Evolutionary conservation across 2,797 vertebrate genomes (phyloP).

Genomic region (Tadarida brasiliensis): DNA sequence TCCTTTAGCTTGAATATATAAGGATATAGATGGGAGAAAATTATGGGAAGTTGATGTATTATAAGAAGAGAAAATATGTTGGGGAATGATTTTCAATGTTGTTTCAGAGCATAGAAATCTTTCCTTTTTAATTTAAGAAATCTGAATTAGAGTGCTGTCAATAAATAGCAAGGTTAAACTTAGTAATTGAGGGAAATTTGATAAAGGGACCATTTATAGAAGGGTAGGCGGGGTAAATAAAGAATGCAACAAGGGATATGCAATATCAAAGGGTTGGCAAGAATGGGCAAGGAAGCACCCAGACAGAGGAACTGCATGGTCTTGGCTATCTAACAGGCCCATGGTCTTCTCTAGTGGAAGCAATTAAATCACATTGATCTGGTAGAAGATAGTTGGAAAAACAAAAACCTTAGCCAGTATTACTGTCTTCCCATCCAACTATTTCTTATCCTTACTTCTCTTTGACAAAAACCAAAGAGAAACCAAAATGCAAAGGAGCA

Average conservation of each 20-base stretch:
- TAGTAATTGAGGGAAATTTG: not conserved
- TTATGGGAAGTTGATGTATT: not conserved
- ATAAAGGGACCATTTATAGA: constrained; percentile 31
- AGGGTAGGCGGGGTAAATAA: not conserved
- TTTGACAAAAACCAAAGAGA: not conserved
- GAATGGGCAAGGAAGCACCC: not conserved
- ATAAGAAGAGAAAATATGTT: constrained; percentile 21
- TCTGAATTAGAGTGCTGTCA: constrained; percentile 6
- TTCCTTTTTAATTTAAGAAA: not conserved
- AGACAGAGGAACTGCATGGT: not conserved
- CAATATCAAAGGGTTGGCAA: not conserved
- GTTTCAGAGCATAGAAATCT: not conserved
- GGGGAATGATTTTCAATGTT: constrained; percentile 7
- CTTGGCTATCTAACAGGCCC: not conserved
- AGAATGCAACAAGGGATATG: not conserved
- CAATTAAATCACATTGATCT: not conserved
- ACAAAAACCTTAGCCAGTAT: not conserved
- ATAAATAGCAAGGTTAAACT: not conserved
- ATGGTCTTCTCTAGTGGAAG: not conserved
- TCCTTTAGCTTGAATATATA: constrained; percentile 26
- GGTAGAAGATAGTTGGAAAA: not conserved
- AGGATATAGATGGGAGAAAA: not conserved
- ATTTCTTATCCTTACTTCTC: not conserved
- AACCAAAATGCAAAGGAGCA: not conserved
- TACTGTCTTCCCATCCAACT: not conserved